Evolutionary conservation across 2,888 invertebrate genomes (phyloP).

Genomic region (Drosophila quinaria): DNA sequence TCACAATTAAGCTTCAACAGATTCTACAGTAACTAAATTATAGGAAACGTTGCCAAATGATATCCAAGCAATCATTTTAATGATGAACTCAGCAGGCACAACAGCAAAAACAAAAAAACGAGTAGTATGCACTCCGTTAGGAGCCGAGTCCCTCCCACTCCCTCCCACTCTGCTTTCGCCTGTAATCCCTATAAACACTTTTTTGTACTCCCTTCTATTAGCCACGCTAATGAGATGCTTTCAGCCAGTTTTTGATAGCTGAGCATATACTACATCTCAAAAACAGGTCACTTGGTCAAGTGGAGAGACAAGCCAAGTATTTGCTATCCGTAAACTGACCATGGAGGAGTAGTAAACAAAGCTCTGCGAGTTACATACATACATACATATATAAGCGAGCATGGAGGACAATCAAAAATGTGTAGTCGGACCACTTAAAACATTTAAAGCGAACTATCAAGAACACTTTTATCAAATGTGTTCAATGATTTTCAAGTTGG

Average conservation of each 20-base stretch:
- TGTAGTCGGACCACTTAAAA: too few species aligned
- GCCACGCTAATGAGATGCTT: slow-evolving; percentile 18
- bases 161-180: neutral
- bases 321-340: neutral
- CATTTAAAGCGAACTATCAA: too few species aligned
- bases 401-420: too few species aligned
- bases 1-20: slow-evolving; percentile 36
- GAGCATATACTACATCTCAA: neutral
- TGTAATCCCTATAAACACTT: neutral
- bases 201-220: neutral
- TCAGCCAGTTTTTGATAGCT: slow-evolving; percentile 12
- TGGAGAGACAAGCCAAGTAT: neutral
- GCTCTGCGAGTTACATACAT: too few species aligned
- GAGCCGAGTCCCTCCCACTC: neutral
- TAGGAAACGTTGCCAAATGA: slow-evolving; percentile 49
- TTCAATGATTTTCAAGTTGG: too few species aligned
- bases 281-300: slow-evolving; percentile 38
- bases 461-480: too few species aligned
- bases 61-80: slow-evolving; percentile 55
- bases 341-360: neutral
- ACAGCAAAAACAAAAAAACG: too few species aligned
- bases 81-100: slow-evolving; percentile 40
- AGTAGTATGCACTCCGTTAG: slow-evolving; percentile 4
- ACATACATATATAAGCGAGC: too few species aligned
- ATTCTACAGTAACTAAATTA: slow-evolving; percentile 38